A percentile compares a stretch with the other conserved stretches of the same genome.
Conservation (phyloP, 2,888 invertebrate species). For the Lithophane ornitopus region DNA sequence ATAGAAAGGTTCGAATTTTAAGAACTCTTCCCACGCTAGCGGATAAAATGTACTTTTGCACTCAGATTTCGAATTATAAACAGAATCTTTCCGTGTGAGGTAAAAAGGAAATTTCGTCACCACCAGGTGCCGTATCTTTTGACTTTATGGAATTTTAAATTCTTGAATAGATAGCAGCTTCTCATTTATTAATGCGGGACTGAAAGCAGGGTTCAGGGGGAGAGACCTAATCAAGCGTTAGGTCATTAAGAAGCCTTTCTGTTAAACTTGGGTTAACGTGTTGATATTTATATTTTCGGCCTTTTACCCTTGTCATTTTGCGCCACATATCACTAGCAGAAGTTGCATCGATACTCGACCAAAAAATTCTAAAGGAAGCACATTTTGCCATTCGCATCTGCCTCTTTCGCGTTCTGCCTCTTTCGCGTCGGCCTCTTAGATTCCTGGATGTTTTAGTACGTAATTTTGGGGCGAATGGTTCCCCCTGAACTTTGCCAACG, state of each 20-base stretch:
- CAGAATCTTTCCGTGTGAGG: no score
- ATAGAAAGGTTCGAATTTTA: no score
- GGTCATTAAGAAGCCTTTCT: neutral
- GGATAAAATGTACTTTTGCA: no score
- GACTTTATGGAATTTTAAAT: neutral
- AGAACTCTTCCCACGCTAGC: no score
- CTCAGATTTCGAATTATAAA: no score
- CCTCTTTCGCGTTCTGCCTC: no score
- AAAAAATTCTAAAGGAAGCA: neutral
- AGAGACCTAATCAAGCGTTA: neutral
- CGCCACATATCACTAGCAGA: conserved; percentile 17
- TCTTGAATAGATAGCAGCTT: neutral
- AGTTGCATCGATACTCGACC: neutral
- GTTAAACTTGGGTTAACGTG: neutral
- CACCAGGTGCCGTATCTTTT: conserved; percentile 1
- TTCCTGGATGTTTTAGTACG: neutral
- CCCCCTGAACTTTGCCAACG: conserved; percentile 2
- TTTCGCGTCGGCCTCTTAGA: neutral
- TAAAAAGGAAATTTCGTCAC: neutral
- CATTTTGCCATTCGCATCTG: neutral
- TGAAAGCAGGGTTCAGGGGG: neutral
- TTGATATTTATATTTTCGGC: neutral
- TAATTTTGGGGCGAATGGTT: neutral
- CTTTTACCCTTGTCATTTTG: conserved; percentile 5
- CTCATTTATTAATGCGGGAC: neutral